Conservation (phyloP, 2,113 vertebrate species). For the Hipposideros armiger region DNA sequence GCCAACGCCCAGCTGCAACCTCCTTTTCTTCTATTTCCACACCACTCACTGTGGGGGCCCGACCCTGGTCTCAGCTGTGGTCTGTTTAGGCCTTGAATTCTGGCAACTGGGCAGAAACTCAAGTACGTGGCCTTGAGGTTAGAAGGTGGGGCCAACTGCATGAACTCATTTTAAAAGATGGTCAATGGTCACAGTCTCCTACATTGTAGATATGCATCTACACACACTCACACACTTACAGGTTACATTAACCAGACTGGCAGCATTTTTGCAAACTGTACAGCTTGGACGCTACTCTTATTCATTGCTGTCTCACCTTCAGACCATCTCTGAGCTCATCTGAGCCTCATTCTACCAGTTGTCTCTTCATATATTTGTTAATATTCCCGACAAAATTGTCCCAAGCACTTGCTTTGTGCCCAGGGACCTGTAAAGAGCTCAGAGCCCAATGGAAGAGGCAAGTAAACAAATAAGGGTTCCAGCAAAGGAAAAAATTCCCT, state of each 20-base stretch:
- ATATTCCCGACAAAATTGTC: neutral
- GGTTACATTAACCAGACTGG: fast-evolving
- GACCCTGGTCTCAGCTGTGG: neutral
- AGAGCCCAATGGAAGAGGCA: neutral
- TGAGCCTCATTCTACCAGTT: neutral
- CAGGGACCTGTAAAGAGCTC: neutral
- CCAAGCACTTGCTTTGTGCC: neutral
- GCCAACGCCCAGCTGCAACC: neutral
- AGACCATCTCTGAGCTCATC: neutral
- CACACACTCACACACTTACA: neutral
- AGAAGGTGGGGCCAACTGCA: neutral
- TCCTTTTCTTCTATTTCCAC: neutral
- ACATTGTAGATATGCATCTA: fast-evolving
- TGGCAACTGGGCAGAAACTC: neutral
- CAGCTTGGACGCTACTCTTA: no score
- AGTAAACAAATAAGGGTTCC: neutral
- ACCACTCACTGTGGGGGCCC: fast-evolving
- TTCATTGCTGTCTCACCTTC: neutral
- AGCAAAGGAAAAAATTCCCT: neutral
- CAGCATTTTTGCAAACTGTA: neutral
- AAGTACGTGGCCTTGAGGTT: neutral
- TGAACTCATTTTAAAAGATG: neutral
- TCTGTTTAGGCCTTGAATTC: neutral
- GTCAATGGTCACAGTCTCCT: no score
- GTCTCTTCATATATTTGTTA: neutral